These are phyloP conservation scores for Xestia xanthographa DNA, from an alignment of 2,888 invertebrate species.

Conservation along the genomic window DNA sequence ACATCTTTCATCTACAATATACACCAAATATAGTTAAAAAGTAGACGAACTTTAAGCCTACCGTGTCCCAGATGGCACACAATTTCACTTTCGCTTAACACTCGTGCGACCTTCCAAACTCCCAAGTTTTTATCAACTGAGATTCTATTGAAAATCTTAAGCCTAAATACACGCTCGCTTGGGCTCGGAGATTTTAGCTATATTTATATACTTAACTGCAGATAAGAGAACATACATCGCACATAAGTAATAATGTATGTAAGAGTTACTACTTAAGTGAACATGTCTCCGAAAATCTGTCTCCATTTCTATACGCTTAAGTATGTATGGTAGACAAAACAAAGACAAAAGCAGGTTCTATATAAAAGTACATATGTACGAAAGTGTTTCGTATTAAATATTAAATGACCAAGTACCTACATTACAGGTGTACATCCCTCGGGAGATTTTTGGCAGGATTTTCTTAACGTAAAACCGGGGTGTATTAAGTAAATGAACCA, in stretches of 20 bases:
- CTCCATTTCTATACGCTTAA: conserved; percentile 7
- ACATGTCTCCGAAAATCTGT: conserved; percentile 28
- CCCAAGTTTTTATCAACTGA: conserved; percentile 44
- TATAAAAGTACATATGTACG: not conserved
- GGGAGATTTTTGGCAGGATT: conserved; percentile 25
- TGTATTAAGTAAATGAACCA: conserved; percentile 32
- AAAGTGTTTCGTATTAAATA: conserved; percentile 33
- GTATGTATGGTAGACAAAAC: conserved; percentile 6
- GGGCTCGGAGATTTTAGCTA: conserved; percentile 6
- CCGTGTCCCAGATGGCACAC: conserved; percentile 42
- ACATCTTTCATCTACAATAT: not conserved
- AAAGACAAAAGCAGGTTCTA: conserved; percentile 18
- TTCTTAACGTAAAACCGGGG: conserved; percentile 33
- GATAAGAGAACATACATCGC: conserved; percentile 1
- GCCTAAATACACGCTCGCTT: conserved; percentile 25
- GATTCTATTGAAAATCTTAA: conserved; percentile 37
- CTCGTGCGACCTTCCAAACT: conserved; percentile 26
- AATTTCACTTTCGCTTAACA: conserved; percentile 43
- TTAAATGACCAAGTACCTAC: conserved; percentile 30
- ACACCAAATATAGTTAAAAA: conserved; percentile 18
- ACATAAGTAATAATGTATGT: conserved; percentile 7
- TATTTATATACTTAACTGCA: conserved; percentile 11
- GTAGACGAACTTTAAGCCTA: conserved; percentile 13
- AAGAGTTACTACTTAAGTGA: conserved; percentile 21
- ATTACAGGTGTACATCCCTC: conserved; percentile 33